Conservation (phyloP, 2,888 invertebrate species). For the Nineta flava region DNA sequence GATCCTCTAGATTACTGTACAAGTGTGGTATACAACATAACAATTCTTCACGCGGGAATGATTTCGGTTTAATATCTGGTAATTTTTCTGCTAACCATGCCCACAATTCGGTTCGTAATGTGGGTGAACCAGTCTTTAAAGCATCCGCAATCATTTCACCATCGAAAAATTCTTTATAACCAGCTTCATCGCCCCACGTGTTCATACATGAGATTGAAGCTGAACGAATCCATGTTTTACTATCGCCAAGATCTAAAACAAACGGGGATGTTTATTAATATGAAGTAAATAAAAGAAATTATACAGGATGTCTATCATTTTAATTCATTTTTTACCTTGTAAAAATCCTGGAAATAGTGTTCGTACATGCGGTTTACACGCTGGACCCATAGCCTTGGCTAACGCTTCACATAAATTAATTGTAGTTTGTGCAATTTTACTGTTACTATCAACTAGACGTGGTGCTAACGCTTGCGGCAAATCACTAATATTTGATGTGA, state of each 20-base stretch:
- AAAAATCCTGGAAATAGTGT: conserved; percentile 75
- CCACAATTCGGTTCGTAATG: conserved; percentile 65
- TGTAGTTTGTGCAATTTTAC: conserved; percentile 73
- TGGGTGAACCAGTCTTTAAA: conserved; percentile 70
- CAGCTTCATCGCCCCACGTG: conserved; percentile 69
- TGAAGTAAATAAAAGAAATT: neutral
- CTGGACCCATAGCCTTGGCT: conserved; percentile 67
- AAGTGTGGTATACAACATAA: conserved; percentile 58
- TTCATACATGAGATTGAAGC: conserved; percentile 73
- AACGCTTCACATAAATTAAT: conserved; percentile 69
- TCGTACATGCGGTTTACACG: conserved; percentile 62
- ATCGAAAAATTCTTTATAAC: conserved; percentile 68
- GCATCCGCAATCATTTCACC: conserved; percentile 82
- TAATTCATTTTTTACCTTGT: conserved; percentile 41
- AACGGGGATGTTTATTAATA: conserved; percentile 17
- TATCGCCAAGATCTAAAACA: conserved; percentile 40
- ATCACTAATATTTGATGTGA: conserved; percentile 72
- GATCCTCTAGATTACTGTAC: conserved; percentile 74
- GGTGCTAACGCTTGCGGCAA: conserved; percentile 62
- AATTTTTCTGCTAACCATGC: conserved; percentile 73
- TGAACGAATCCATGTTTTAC: conserved; percentile 62
- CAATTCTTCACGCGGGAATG: conserved; percentile 70
- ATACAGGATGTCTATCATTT: neutral
- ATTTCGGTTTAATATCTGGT: conserved; percentile 50
- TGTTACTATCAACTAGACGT: conserved; percentile 78